phyloP scores from a whole-genome alignment of 1,140 invertebrate genomes.

The Drosophila auraria region DNA sequence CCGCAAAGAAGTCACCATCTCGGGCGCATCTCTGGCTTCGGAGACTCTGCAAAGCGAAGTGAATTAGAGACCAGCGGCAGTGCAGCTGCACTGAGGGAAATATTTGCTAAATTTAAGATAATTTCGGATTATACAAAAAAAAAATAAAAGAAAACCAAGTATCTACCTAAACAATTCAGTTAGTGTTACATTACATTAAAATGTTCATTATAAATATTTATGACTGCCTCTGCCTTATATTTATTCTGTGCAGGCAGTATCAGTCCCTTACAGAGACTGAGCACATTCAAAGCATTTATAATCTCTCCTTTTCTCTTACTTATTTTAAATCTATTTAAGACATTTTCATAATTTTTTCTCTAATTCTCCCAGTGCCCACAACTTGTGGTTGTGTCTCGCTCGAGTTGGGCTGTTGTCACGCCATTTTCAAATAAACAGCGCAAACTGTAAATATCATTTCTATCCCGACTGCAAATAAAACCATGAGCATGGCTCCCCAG shows the following conservation, averaged over 20 bases:
- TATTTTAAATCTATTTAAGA: background rate
- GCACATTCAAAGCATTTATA: no score
- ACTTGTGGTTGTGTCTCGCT: conserved; percentile 1
- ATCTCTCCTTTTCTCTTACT: no score
- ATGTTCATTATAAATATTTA: no score
- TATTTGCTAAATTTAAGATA: background rate
- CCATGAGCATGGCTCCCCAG: conserved; percentile 52
- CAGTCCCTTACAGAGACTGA: background rate
- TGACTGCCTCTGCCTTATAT: no score
- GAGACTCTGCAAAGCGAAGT: conserved; percentile 36
- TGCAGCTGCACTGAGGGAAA: background rate
- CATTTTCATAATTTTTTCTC: background rate
- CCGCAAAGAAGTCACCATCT: conserved; percentile 32
- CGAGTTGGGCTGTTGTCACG: conserved; percentile 44
- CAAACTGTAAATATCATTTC: conserved; percentile 64
- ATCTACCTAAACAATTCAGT: no score
- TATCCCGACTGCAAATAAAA: conserved; percentile 60
- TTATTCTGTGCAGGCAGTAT: no score
- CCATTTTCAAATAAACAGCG: conserved; percentile 62
- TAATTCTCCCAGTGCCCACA: conserved; percentile 14
- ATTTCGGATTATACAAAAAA: background rate
- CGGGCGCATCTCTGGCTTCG: conserved; percentile 39
- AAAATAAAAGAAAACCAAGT: background rate
- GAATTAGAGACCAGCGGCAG: conserved; percentile 29
- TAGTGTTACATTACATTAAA: no score